Conservation (phyloP, 2,888 invertebrate genomes). For the Agrochola litura region DNA sequence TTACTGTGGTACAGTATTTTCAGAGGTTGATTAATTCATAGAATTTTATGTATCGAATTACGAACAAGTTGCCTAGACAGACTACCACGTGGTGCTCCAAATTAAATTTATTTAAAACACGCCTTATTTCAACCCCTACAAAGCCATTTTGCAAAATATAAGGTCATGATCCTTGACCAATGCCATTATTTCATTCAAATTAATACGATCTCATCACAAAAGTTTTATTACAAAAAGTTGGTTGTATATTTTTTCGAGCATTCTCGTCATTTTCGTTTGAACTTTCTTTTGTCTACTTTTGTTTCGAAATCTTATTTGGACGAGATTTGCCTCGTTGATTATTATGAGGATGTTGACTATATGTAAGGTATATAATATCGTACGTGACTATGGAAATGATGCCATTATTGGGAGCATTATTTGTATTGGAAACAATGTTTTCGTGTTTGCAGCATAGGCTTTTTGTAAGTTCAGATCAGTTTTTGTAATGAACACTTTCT, state of each 20-base stretch:
- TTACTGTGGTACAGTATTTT: not conserved
- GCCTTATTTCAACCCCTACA: not conserved
- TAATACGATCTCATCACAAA: slow-evolving; percentile 60
- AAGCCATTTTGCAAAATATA: not conserved
- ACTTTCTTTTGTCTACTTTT: slow-evolving; percentile 49
- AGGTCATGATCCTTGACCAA: slow-evolving; percentile 43
- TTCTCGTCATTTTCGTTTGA: slow-evolving; percentile 44
- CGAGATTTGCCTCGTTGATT: slow-evolving; percentile 49
- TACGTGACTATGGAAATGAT: slow-evolving; percentile 35
- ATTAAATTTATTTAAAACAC: not conserved
- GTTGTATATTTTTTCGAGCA: slow-evolving; percentile 38
- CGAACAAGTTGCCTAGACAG: not conserved
- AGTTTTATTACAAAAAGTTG: slow-evolving; percentile 62
- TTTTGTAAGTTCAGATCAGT: not conserved
- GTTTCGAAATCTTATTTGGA: slow-evolving; percentile 39
- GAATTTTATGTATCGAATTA: not conserved
- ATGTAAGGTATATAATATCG: slow-evolving; percentile 19
- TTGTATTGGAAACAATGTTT: not conserved
- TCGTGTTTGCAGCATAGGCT: not conserved
- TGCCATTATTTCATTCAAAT: slow-evolving; percentile 53
- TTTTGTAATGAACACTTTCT: not conserved
- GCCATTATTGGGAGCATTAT: slow-evolving; percentile 3
- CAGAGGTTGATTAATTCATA: not conserved
- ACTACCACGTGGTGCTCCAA: no score
- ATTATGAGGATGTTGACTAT: slow-evolving; percentile 24